Conservation (phyloP, 2,797 vertebrate species). For the Ctenopoma kingsleyae region DNA sequence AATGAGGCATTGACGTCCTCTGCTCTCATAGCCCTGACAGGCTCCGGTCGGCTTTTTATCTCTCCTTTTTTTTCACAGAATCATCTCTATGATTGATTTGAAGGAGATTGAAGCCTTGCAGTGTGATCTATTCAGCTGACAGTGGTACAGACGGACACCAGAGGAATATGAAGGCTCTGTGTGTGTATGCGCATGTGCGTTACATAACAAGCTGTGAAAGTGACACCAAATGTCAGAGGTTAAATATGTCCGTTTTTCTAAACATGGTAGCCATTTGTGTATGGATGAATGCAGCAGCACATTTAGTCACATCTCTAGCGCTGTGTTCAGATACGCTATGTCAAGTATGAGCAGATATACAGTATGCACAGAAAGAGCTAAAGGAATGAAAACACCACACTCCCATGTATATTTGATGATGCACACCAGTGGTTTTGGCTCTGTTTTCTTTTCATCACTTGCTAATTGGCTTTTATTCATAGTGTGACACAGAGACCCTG, state of each 20-base stretch:
- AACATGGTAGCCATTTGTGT: conserved; percentile 50
- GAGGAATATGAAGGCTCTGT: conserved; percentile 47
- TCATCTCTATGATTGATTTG: conserved; percentile 78
- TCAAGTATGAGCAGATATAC: conserved; percentile 24
- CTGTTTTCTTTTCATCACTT: conserved; percentile 57
- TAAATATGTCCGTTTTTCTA: conserved; percentile 52
- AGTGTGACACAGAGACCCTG: conserved; percentile 43
- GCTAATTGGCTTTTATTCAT: conserved; percentile 73
- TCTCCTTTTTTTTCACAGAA: conserved; percentile 56
- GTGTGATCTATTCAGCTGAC: conserved; percentile 69
- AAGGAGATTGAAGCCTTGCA: conserved; percentile 72
- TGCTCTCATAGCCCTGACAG: conserved; percentile 73
- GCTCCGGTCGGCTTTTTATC: conserved; percentile 62
- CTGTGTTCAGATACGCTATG: conserved; percentile 37
- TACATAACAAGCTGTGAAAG: conserved; percentile 37
- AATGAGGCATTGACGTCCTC: conserved; percentile 76
- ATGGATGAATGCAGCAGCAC: conserved; percentile 42
- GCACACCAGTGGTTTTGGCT: conserved; percentile 48
- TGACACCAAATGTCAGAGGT: conserved; percentile 58
- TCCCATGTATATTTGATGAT: conserved; percentile 63
- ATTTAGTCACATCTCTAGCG: conserved; percentile 50
- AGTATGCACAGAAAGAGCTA: conserved; percentile 32
- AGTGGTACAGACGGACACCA: conserved; percentile 52
- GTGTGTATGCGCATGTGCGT: conserved; percentile 16
- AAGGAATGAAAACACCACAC: conserved; percentile 52